Evolutionary conservation across 1,140 invertebrate genomes (phyloP), one percentile per base, ranked within the genome.

Genomic region (Drosophila repleta): DNA sequence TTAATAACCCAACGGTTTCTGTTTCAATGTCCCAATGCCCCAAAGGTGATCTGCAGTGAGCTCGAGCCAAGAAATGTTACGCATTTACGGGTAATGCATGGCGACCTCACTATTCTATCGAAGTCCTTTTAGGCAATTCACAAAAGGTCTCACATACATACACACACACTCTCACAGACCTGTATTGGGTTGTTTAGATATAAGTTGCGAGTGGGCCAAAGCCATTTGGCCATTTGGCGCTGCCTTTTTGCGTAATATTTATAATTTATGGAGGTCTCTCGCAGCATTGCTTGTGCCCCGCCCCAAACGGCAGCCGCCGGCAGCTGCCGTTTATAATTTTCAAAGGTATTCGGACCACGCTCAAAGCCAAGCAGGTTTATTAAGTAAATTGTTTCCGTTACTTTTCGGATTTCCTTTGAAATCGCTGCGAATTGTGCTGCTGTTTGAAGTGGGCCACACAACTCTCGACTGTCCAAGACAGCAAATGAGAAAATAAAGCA

Each of bases 381-480:
- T 78, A 78, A 78, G 62, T 76, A 78, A 78, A 78, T 76, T 78
- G 76, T 76, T 76, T 78, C 76, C 76, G 63, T 75, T 78, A 72
- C 73, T 78, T 76, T 66, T 53, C 68, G 72, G 67, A 77, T 77
- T 74, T 77, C 72, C 72, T 74, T 71, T 61, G 64, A 67, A 76
- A 74, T 64, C 35, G 60, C 48, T 58, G 70, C 43, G 69, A 46
- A 66, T 68, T 68, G 37, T 43, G 35, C 35, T 53, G 13, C 43
- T 65, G 52, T 72, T 71, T 76, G 63, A 76, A 76, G 74, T 73
- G 74, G 69, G 26, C 69, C 20, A 13, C 56, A n/a, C n/a, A 18
- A 52, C 62, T 53, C 11, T 52, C 48, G 26, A 56, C 63, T 41
- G 41, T 46, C 56, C 32, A 55, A 41, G 56, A 74, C 74, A 77